These are phyloP conservation scores for Dicyrtoma fusca DNA, from an alignment of 2,888 invertebrate genomes.

Conservation along the genomic window DNA sequence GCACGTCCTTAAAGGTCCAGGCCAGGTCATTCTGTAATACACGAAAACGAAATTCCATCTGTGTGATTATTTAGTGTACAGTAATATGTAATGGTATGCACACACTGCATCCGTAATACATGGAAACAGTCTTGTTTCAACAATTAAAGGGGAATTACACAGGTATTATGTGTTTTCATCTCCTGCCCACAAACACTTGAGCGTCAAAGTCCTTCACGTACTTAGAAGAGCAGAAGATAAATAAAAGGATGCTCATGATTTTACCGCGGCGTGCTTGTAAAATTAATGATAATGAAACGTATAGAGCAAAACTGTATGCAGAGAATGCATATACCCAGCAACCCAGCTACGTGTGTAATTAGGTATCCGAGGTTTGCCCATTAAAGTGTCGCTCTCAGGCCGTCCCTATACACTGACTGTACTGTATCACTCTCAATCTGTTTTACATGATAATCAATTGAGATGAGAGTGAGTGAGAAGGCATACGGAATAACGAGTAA, in stretches of 20 bases:
- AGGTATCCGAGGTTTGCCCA: background rate
- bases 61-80: too few relatives aligned
- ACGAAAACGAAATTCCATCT: too few relatives aligned
- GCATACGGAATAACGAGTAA: too few relatives aligned
- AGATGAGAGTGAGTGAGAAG: too few relatives aligned
- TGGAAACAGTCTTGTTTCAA: too few relatives aligned
- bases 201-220: background rate
- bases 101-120: too few relatives aligned
- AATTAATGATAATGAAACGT: background rate
- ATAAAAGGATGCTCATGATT: constrained; percentile 17
- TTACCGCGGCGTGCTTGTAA: background rate
- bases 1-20: too few relatives aligned
- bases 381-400: too few relatives aligned
- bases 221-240: background rate
- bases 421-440: constrained; percentile 10
- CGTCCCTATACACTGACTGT: background rate
- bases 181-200: background rate
- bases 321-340: background rate
- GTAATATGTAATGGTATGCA: too few relatives aligned
- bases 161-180: background rate
- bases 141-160: too few relatives aligned
- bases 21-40: too few relatives aligned
- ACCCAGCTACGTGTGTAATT: background rate
- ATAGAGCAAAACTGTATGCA: background rate
- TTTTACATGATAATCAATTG: too few relatives aligned